Percentiles rank a stretch among this genome's conserved stretches.
These are phyloP conservation scores for Gerris buenoi DNA, from an alignment of 1,140 invertebrate genomes.

Conservation along the genomic window DNA sequence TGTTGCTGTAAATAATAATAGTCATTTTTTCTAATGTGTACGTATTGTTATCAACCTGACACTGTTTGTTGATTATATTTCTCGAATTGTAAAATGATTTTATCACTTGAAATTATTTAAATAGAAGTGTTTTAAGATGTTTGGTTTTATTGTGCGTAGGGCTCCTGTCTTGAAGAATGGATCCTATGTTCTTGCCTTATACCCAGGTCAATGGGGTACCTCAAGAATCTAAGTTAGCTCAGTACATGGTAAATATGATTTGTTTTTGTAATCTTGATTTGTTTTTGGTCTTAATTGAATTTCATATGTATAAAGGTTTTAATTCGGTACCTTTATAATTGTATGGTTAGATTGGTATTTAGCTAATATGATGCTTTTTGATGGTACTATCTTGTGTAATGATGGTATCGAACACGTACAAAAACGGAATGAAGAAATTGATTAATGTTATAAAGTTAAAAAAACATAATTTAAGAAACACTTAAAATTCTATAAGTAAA, in stretches of 20 bases:
- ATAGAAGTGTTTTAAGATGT: too few relatives aligned
- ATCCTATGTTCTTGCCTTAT: slow-evolving; percentile 34
- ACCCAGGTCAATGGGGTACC: slow-evolving; percentile 56
- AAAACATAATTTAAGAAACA: too few relatives aligned
- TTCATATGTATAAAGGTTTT: slow-evolving; percentile 3
- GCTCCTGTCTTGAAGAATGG: slow-evolving; percentile 25
- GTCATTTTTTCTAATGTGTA: too few relatives aligned
- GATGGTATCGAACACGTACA: too few relatives aligned
- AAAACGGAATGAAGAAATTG: too few relatives aligned
- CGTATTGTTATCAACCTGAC: too few relatives aligned
- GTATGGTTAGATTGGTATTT: background rate
- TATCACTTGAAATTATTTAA: too few relatives aligned
- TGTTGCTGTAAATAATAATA: background rate
- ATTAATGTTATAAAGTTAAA: too few relatives aligned
- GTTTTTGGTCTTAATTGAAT: background rate
- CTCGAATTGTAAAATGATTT: too few relatives aligned
- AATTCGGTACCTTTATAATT: background rate
- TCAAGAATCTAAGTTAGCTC: slow-evolving; percentile 67
- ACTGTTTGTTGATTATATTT: too few relatives aligned
- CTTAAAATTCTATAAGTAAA: too few relatives aligned
- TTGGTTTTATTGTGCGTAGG: background rate
- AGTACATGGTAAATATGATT: slow-evolving; percentile 52
- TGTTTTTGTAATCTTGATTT: slow-evolving; percentile 1
- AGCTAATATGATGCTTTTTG: background rate
- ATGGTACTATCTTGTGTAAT: background rate